Evolutionary conservation across 2,797 vertebrate species (phyloP).

Genomic region (Sebastolobus altivelis): DNA sequence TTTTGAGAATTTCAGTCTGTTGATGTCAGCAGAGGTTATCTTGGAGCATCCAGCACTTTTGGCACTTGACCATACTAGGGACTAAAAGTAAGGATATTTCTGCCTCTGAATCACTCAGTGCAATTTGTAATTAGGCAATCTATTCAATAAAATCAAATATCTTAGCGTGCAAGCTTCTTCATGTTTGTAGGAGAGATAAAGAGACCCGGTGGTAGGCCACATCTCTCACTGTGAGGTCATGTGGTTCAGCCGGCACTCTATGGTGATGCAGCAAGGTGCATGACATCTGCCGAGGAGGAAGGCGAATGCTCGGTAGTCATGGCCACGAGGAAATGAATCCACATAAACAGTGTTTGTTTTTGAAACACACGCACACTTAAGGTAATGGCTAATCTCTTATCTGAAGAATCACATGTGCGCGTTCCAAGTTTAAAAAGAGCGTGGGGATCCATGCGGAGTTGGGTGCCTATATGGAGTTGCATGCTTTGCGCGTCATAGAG

Average conservation of each 20-base stretch:
- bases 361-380: slow-evolving; percentile 24
- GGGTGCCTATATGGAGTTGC: slow-evolving; percentile 72
- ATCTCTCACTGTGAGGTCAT: slow-evolving; percentile 15
- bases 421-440: slow-evolving; percentile 51
- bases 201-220: neutral
- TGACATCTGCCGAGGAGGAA: slow-evolving; percentile 25
- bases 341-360: slow-evolving; percentile 54
- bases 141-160: neutral
- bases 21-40: neutral
- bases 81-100: neutral
- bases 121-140: neutral
- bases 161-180: neutral
- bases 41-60: neutral
- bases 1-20: neutral
- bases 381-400: slow-evolving; percentile 70
- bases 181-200: slow-evolving; percentile 1
- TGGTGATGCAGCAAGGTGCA: slow-evolving; percentile 50
- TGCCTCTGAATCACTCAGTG: neutral
- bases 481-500: slow-evolving; percentile 80
- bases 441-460: slow-evolving; percentile 36
- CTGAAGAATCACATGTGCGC: slow-evolving; percentile 62
- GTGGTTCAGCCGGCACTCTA: slow-evolving; percentile 13
- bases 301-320: slow-evolving; percentile 34
- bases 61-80: neutral
- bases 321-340: slow-evolving; percentile 41